A percentile compares a stretch with the other conserved stretches of the same genome.
phyloP scores from a whole-genome alignment of 2,888 invertebrate genomes.

The Leptinotarsa rubiginosa region DNA sequence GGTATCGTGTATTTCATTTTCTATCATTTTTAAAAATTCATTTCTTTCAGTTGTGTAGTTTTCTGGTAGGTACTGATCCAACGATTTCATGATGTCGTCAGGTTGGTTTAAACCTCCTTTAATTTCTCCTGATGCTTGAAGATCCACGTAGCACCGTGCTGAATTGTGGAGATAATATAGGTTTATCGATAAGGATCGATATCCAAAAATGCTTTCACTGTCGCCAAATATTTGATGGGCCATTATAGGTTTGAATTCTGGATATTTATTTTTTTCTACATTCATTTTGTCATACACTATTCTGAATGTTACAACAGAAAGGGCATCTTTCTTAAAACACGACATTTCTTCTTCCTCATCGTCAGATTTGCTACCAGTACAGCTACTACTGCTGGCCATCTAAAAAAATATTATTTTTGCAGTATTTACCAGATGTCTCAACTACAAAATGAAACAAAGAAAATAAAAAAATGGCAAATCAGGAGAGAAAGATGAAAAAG shows the following conservation, averaged over 20 bases:
- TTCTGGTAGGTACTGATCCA: conserved; percentile 60
- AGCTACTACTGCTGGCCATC: conserved; percentile 36
- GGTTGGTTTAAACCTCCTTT: conserved; percentile 63
- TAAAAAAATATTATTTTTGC: conserved; percentile 22
- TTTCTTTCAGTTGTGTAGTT: conserved; percentile 51
- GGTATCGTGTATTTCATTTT: conserved; percentile 54
- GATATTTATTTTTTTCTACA: conserved; percentile 35
- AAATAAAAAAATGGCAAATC: no score
- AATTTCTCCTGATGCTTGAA: conserved; percentile 78
- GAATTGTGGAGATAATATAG: conserved; percentile 58
- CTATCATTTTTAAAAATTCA: conserved; percentile 51
- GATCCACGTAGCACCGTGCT: conserved; percentile 76
- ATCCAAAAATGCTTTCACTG: conserved; percentile 92
- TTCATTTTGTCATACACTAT: conserved; percentile 50
- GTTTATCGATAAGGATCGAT: conserved; percentile 77
- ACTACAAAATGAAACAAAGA: no score
- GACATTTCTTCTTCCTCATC: conserved; percentile 51
- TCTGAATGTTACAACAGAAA: conserved; percentile 51
- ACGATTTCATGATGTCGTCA: conserved; percentile 55
- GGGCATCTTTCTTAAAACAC: conserved; percentile 50
- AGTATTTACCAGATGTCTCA: no score
- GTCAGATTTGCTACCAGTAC: conserved; percentile 27
- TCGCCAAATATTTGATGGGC: conserved; percentile 95
- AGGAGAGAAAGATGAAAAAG: no score
- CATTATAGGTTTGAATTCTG: conserved; percentile 82